These are phyloP conservation scores for Cotesia typhae DNA, from an alignment of 1,140 invertebrate genomes.

Conservation along the genomic window DNA sequence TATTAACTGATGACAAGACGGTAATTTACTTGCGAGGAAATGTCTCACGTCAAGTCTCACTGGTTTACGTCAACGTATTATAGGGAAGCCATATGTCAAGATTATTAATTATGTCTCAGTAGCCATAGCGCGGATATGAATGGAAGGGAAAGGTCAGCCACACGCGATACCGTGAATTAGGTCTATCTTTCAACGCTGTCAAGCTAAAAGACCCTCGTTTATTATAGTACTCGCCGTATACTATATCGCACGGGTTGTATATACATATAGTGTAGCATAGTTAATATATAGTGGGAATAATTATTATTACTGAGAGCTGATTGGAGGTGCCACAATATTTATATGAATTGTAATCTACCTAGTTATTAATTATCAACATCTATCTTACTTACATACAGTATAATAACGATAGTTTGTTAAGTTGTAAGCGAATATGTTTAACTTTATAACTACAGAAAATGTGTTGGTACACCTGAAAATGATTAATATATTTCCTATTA, in stretches of 20 bases:
- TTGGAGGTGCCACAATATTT: too few relatives aligned
- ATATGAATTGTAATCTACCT: too few relatives aligned
- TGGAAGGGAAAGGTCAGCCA: slow-evolving; percentile 42
- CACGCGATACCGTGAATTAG: slow-evolving; percentile 53
- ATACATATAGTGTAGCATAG: neutral
- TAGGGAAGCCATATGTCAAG: slow-evolving; percentile 52
- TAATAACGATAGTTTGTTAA: too few relatives aligned
- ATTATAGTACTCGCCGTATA: slow-evolving; percentile 38
- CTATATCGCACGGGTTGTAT: too few relatives aligned
- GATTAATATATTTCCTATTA: too few relatives aligned
- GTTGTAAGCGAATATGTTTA: too few relatives aligned
- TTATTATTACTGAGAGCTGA: too few relatives aligned
- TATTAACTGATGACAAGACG: slow-evolving; percentile 55
- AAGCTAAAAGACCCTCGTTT: slow-evolving; percentile 49
- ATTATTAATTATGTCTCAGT: slow-evolving; percentile 55
- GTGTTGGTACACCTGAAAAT: too few relatives aligned
- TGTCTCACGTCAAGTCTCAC: slow-evolving; percentile 35
- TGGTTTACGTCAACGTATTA: slow-evolving; percentile 46
- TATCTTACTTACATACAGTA: too few relatives aligned
- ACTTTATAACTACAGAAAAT: too few relatives aligned
- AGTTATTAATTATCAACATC: too few relatives aligned
- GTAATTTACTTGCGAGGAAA: slow-evolving; percentile 50
- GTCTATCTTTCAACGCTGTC: slow-evolving; percentile 49
- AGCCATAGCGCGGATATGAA: slow-evolving; percentile 36
- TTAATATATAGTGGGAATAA: neutral